These are phyloP conservation scores for Petrocephalus sullivani DNA, from an alignment of 2,797 vertebrate species.

Conservation along the genomic window DNA sequence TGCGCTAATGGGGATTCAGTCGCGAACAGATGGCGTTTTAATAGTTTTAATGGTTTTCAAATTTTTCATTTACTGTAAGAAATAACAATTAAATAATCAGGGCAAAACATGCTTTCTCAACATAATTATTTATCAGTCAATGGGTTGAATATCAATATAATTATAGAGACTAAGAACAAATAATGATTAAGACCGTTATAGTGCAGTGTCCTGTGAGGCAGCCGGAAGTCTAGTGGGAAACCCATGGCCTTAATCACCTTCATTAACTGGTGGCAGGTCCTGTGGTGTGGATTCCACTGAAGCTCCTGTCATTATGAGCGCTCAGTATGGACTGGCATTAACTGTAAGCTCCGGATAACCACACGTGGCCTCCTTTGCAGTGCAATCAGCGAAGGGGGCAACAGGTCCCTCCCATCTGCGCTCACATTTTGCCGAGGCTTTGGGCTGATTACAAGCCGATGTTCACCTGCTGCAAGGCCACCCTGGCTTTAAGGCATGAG, in stretches of 20 bases:
- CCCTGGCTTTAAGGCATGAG: conserved; percentile 62
- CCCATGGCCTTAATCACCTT: not conserved
- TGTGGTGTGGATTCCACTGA: not conserved
- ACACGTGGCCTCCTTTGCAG: not conserved
- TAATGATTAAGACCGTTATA: conserved; percentile 40
- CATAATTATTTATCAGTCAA: conserved; percentile 56
- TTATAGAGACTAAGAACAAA: conserved; percentile 44
- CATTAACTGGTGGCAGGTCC: not conserved
- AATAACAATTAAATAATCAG: conserved; percentile 46
- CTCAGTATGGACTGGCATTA: not conserved
- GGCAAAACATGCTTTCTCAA: conserved; percentile 46
- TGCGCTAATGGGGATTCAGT: conserved; percentile 57
- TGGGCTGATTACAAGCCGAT: conserved; percentile 36
- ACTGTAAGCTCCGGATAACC: not conserved
- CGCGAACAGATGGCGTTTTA: conserved; percentile 53
- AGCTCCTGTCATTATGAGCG: not conserved
- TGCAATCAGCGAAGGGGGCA: not conserved
- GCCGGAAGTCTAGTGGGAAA: not conserved
- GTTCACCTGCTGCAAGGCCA: conserved; percentile 34
- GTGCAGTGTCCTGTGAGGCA: not conserved
- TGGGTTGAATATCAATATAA: conserved; percentile 53
- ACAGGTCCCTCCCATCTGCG: not conserved
- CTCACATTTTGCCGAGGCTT: not conserved
- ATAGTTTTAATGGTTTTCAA: conserved; percentile 37
- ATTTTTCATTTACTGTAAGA: conserved; percentile 57